A percentile compares a stretch with the other conserved stretches of the same genome.
phyloP scores from a whole-genome alignment of 2,888 invertebrate genomes.

The Epinotia demarniana region DNA sequence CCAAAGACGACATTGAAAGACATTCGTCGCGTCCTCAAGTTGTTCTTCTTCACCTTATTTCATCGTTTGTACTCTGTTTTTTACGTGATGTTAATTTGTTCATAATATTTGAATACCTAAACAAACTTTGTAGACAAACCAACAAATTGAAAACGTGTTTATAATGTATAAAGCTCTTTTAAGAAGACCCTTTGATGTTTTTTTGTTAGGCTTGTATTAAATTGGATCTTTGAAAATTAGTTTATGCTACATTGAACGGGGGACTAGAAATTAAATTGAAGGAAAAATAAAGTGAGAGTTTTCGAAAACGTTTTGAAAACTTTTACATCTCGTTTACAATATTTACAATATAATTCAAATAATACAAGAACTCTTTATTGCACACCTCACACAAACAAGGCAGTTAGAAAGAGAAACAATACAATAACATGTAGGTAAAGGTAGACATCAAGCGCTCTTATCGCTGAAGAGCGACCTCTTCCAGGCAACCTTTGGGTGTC shows the following conservation, averaged over 20 bases:
- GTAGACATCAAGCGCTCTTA: too few relatives aligned
- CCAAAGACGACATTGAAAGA: neutral
- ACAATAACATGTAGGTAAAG: too few relatives aligned
- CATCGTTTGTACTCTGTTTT: slow-evolving; percentile 21
- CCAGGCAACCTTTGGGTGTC: too few relatives aligned
- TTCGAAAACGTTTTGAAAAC: neutral
- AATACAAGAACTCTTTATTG: too few relatives aligned
- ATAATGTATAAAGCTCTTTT: slow-evolving; percentile 32
- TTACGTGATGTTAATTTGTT: slow-evolving; percentile 22
- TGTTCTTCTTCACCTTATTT: neutral
- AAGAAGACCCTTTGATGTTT: slow-evolving; percentile 33
- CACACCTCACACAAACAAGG: too few relatives aligned
- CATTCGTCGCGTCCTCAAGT: neutral
- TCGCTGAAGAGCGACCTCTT: too few relatives aligned
- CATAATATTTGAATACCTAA: slow-evolving; percentile 31
- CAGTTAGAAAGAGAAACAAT: too few relatives aligned
- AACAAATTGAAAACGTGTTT: slow-evolving; percentile 31
- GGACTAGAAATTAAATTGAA: slow-evolving; percentile 17
- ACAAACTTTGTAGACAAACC: slow-evolving; percentile 32
- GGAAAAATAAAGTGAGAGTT: slow-evolving; percentile 1
- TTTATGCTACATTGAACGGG: slow-evolving; percentile 26
- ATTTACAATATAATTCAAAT: too few relatives aligned
- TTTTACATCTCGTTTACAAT: neutral
- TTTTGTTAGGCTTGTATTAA: slow-evolving; percentile 28
- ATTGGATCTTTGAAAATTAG: slow-evolving; percentile 31